Percentiles rank a stretch among this genome's conserved stretches.
phyloP scores from a whole-genome alignment of 2,797 vertebrate genomes.

The Threskiornis aethiopicus region DNA sequence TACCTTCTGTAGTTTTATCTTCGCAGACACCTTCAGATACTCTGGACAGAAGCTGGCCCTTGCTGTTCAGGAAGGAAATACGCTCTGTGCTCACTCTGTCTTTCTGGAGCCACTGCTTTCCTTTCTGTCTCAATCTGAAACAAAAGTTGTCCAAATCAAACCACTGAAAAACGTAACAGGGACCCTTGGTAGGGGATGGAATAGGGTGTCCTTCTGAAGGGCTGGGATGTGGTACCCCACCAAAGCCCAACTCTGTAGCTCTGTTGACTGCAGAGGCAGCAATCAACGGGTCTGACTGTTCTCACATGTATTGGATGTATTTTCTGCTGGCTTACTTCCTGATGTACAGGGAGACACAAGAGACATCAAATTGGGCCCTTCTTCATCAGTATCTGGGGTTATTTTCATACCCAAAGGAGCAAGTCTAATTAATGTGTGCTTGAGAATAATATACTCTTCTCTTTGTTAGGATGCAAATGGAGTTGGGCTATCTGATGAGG shows the following conservation, averaged over 20 bases:
- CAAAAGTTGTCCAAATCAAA: neutral
- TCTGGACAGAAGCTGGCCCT: neutral
- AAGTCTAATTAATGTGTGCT: neutral
- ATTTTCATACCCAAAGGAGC: neutral
- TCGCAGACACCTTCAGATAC: neutral
- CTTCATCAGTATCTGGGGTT: neutral
- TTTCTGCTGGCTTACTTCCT: neutral
- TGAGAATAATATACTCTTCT: neutral
- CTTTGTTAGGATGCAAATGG: constrained; percentile 82
- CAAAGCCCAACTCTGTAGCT: neutral
- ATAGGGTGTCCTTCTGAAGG: neutral
- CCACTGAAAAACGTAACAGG: neutral
- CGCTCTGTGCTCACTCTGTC: neutral
- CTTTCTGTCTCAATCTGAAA: neutral
- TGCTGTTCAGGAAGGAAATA: neutral
- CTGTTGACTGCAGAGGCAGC: neutral
- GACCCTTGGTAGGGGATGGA: neutral
- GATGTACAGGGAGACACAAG: neutral
- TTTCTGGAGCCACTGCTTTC: neutral
- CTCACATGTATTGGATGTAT: neutral
- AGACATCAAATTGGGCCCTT: neutral
- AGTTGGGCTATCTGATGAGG: constrained; percentile 82
- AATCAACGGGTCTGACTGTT: neutral
- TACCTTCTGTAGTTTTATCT: neutral
- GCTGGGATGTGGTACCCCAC: neutral